phyloP scores from a whole-genome alignment of 2,888 invertebrate genomes.

The Oligia latruncula region DNA sequence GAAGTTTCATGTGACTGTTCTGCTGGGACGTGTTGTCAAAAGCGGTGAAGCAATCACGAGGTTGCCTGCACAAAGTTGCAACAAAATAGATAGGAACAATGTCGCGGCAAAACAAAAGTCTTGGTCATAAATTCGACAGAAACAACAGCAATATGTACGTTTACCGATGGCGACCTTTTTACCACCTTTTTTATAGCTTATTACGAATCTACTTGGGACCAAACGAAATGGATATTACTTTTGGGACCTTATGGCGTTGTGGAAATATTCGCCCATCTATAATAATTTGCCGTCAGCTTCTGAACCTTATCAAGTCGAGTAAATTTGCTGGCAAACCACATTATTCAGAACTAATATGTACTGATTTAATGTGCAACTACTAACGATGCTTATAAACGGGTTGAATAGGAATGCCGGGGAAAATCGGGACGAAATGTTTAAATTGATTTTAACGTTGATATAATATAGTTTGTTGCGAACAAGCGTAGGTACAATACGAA shows the following conservation, averaged over 20 bases:
- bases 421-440: no score
- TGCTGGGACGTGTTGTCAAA: neutral
- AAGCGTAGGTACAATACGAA: no score
- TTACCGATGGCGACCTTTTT: slow-evolving; percentile 56
- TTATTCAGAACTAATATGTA: neutral
- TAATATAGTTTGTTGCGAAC: no score
- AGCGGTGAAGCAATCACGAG: neutral
- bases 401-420: no score
- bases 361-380: neutral
- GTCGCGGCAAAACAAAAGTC: slow-evolving; percentile 7
- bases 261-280: slow-evolving; percentile 36
- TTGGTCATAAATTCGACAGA: slow-evolving; percentile 33
- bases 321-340: slow-evolving; percentile 11
- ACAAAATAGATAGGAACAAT: slow-evolving; percentile 18
- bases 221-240: slow-evolving; percentile 51
- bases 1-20: no score
- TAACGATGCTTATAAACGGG: neutral
- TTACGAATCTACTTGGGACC: slow-evolving; percentile 55
- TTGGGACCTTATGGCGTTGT: slow-evolving; percentile 43
- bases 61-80: neutral
- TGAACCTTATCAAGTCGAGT: neutral
- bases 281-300: slow-evolving; percentile 23
- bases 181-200: slow-evolving; percentile 63
- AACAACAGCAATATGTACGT: slow-evolving; percentile 54
- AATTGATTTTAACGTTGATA: no score